phyloP scores from a whole-genome alignment of 2,888 invertebrate genomes.

The Netelia fuscicornis region DNA sequence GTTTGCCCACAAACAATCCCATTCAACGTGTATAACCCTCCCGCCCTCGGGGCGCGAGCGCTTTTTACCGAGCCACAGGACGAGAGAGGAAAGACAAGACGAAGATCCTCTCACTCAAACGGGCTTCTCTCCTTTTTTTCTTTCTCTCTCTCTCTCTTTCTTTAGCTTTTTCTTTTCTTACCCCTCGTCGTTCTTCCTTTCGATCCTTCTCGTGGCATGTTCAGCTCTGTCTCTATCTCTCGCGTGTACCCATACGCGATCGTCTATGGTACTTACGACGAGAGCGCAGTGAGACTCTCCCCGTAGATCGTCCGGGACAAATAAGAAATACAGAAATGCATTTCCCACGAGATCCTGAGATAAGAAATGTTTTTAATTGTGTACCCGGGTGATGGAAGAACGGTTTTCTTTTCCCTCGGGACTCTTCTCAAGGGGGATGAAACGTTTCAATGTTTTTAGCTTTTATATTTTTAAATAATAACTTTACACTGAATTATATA shows the following conservation, averaged over 20 bases:
- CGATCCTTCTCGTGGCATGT: slow-evolving; percentile 1
- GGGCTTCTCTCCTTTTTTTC: slow-evolving; percentile 4
- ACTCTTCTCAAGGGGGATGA: neutral
- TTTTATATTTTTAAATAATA: neutral
- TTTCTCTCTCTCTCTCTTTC: slow-evolving; percentile 21
- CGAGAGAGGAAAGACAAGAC: slow-evolving; percentile 51
- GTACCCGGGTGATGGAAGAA: neutral
- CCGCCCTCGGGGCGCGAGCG: slow-evolving; percentile 24
- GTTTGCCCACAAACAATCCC: slow-evolving; percentile 81
- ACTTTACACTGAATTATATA: neutral
- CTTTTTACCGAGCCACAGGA: slow-evolving; percentile 51
- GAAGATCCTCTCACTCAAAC: slow-evolving; percentile 56
- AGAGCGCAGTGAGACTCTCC: slow-evolving; percentile 18
- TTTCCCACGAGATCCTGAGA: slow-evolving; percentile 39
- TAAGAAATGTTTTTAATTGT: slow-evolving; percentile 8
- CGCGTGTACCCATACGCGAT: slow-evolving; percentile 13
- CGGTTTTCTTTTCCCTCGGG: neutral
- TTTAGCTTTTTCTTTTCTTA: neutral
- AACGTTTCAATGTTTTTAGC: neutral
- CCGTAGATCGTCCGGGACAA: slow-evolving; percentile 16
- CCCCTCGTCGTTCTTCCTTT: slow-evolving; percentile 11
- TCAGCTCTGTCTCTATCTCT: neutral
- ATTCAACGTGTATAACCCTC: slow-evolving; percentile 74
- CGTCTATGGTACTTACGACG: slow-evolving; percentile 23
- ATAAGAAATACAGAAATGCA: slow-evolving; percentile 12